Percentiles rank a stretch among this genome's conserved stretches.
Evolutionary conservation across 2,797 vertebrate species (phyloP).

Genomic region (Pangasius krempfi): DNA sequence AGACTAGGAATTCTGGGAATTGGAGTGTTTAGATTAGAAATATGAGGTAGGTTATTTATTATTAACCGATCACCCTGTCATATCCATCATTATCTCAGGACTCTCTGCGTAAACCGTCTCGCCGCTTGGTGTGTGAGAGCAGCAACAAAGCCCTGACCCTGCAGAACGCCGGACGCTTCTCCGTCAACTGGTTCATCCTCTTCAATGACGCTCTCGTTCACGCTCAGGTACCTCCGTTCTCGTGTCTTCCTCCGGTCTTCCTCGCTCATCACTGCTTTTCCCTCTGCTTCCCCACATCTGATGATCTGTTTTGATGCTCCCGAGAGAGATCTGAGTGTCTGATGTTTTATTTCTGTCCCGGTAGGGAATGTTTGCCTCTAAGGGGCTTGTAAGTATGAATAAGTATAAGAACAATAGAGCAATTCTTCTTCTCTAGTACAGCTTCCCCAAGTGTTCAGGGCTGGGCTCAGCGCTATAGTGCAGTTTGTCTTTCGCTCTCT

Average conservation of each 20-base stretch:
- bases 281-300: conserved; percentile 9
- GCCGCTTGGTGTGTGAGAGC: conserved; percentile 91
- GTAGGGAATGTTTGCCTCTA: conserved; percentile 82
- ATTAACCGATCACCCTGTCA: background rate
- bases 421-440: conserved; percentile 27
- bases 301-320: conserved; percentile 21
- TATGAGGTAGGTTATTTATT: background rate
- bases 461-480: conserved; percentile 38
- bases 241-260: conserved; percentile 50
- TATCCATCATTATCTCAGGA: conserved; percentile 73
- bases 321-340: conserved; percentile 61
- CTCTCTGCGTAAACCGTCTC: conserved; percentile 84
- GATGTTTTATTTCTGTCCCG: conserved; percentile 75
- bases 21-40: background rate
- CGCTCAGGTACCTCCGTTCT: conserved; percentile 81
- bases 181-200: conserved; percentile 96
- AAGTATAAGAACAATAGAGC: conserved; percentile 33
- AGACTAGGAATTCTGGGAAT: background rate
- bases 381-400: conserved; percentile 80
- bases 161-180: conserved; percentile 92
- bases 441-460: conserved; percentile 51
- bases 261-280: background rate
- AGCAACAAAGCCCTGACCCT: conserved; percentile 86
- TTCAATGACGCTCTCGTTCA: conserved; percentile 94
- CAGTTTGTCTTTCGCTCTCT: background rate